Base-by-base conservation (phyloP, 2,888 invertebrate genomes). In the Platycnemis pennipes region DNA sequence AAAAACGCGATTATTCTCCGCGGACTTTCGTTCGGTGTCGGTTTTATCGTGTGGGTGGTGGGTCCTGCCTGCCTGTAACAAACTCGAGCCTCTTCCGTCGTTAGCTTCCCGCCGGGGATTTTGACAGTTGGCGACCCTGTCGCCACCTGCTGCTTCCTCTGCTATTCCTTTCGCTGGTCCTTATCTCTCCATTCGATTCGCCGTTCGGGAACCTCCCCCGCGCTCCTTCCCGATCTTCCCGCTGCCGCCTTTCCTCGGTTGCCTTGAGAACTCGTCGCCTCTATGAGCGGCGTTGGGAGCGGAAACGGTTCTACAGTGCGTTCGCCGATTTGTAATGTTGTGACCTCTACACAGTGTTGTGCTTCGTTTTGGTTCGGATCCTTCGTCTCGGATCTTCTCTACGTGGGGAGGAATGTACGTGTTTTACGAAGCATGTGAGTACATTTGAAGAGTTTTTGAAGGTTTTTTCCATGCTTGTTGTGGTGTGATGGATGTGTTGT, bases 121-220 rank as follows among this genome's bases (percentile, higher is more conserved):
- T 77, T 11, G 37, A 7, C 69, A 31, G 77, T 77, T 77, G 77
- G 77, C 77, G 37, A 13, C 8, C 77, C 77, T 77, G 77, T 31
- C 16, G 22, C 91, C 91, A 91, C 91, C 91, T 63, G 91, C 91
- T 56, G 91, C 63, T 63, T 49, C 63, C 44, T 44, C 2, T 8
- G 89, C 89, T 37, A 31, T 37, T 77, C 37, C 77, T 77, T 77
- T 31, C 37, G 77, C 77, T 77, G 77, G 77, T 77, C 77, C 77
- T 37, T 77, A 77, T 77, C 77, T 77, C 37, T 77, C 16, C 77
- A 31, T 77, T 37, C 77, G 77, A 77, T 77, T 77, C 77, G 37
- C 77, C 11, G 13, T 11, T 77, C 77, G 31, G 77, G 4, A 13
- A 5, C 49, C 49, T 19, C 49, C 3, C 63, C 26, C 63, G 26